Percentiles rank a stretch among this genome's conserved stretches.
phyloP scores from a whole-genome alignment of 2,113 vertebrate genomes.

The Microtus pennsylvanicus region DNA sequence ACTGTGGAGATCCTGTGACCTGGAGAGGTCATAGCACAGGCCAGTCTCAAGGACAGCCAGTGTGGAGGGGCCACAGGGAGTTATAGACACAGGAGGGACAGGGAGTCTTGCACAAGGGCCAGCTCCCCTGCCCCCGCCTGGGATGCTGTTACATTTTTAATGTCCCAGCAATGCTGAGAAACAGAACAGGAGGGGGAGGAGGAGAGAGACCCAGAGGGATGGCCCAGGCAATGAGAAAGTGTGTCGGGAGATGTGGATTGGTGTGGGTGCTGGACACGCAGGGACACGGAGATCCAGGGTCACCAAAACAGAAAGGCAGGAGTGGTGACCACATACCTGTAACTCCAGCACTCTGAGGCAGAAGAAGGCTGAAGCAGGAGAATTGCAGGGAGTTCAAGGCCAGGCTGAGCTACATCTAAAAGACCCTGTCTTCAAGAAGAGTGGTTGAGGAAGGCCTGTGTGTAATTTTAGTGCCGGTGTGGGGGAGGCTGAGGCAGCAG shows the following conservation, averaged over 20 bases:
- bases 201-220: background rate
- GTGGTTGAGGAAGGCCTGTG: background rate
- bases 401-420: background rate
- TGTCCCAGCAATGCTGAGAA: conserved; percentile 67
- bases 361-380: background rate
- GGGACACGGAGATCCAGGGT: background rate
- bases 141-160: conserved; percentile 81
- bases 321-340: background rate
- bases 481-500: background rate
- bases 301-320: background rate
- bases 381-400: background rate
- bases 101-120: background rate
- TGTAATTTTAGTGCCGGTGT: background rate
- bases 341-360: background rate
- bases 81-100: background rate
- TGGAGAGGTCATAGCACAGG: background rate
- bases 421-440: background rate
- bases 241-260: background rate
- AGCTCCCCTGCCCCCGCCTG: conserved; percentile 41
- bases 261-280: background rate
- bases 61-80: background rate
- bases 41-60: conserved; percentile 31
- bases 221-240: background rate
- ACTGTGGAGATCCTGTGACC: background rate
- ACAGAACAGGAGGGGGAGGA: conserved; percentile 50